phyloP scores from a whole-genome alignment of 2,113 vertebrate species.

The Heloderma charlesbogerti region DNA sequence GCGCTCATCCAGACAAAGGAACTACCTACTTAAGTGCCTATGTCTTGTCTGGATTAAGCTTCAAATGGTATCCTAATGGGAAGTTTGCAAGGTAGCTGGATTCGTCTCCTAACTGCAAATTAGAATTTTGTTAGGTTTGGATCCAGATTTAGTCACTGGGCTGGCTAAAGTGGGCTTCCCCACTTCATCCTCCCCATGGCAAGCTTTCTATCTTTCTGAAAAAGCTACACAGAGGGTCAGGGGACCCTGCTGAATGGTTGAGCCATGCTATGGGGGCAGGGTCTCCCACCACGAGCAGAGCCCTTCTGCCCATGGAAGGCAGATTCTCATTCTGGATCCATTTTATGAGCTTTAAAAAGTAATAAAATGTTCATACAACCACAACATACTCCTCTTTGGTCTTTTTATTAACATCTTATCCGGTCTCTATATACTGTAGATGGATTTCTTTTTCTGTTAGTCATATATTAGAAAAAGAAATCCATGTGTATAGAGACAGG shows the following conservation, averaged over 20 bases:
- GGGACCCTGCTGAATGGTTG: too few relatives aligned
- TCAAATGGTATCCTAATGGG: background rate
- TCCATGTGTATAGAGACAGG: too few relatives aligned
- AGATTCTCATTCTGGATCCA: too few relatives aligned
- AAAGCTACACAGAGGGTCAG: too few relatives aligned
- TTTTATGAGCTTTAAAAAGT: background rate
- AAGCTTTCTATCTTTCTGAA: too few relatives aligned
- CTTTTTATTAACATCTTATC: background rate
- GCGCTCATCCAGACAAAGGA: background rate
- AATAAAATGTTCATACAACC: background rate
- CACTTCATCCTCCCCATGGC: too few relatives aligned
- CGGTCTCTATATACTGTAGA: background rate
- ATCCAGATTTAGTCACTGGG: too few relatives aligned
- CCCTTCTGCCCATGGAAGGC: too few relatives aligned
- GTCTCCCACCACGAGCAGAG: too few relatives aligned
- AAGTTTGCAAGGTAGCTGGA: background rate
- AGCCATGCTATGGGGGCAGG: too few relatives aligned
- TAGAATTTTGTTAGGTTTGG: background rate
- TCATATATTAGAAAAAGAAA: too few relatives aligned
- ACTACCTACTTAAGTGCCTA: background rate
- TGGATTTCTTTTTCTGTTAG: background rate
- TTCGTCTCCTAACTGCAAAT: background rate
- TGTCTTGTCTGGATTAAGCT: background rate
- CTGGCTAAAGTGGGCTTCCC: too few relatives aligned
- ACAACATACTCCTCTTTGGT: background rate